Evolutionary conservation across 2,113 vertebrate genomes (phyloP), one percentile per base, ranked within the genome.

Genomic region (Cyprinodon brontotheroides): DNA sequence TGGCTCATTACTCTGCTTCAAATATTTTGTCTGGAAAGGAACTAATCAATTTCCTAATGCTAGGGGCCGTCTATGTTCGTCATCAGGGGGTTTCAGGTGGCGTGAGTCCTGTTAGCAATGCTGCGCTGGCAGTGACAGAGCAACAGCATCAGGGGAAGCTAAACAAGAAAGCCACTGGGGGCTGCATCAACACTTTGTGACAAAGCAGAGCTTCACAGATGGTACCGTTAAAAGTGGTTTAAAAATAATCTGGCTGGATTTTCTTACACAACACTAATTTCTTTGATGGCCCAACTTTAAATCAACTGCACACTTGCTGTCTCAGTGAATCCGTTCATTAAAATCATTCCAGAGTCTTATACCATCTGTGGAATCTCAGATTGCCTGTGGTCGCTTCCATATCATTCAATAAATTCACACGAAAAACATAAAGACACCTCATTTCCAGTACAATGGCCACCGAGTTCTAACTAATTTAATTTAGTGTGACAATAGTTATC

Each of bases 11-110:
- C 74, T n/a, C 41, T 82, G 82, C 66, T 80, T 89, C 68, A 94
- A 93, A 94, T 93, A 93, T 92, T 95, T 92, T 91, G 92, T 95
- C 92, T 92, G 80, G 72, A 84, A 87, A 87, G 87, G 88, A 93
- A 89, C 91, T 84, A 86, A 92, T 91, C 81, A 83, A 86, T 93
- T 93, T 88, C 81, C 87, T 89, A 86, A 82, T 60, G 75, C 37
- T 74, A 36, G 65, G 78, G 48, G 60, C 37, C 83, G 72, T 80
- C 75, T 74, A 20, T 82, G 74, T 73, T 69, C 79, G 61, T 69
- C 61, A 72, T 67, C 60, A 22, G 29, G 39, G 45, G 47, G 45
- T 79, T 74, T 72, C 20, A 64, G 67, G 62, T 66, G 3, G 39
- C n/a, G 62, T 50, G 65, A 77, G 61, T 76, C 73, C 77, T 86